phyloP scores from a whole-genome alignment of 2,113 vertebrate genomes.

The Thermophis baileyi region DNA sequence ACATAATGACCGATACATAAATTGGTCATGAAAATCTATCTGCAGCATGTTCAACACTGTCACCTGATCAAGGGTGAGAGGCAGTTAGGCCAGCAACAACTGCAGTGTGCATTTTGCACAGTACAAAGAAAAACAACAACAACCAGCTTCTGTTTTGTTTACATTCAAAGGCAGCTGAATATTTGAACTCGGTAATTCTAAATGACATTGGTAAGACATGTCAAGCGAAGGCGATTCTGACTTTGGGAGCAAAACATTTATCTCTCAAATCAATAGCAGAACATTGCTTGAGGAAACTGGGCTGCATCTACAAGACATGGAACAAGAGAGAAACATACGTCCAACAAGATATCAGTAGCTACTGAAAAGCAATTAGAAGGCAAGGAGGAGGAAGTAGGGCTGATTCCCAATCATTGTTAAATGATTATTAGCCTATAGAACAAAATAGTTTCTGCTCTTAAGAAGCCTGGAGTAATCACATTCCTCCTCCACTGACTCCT shows the following conservation, averaged over 20 bases:
- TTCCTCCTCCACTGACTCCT: not conserved
- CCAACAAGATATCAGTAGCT: not conserved
- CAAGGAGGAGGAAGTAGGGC: not conserved
- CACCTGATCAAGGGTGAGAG: not conserved
- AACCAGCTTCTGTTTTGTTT: not conserved
- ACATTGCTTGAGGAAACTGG: not conserved
- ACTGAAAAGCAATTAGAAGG: not conserved
- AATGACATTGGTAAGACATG: not conserved
- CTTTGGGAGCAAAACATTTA: not conserved
- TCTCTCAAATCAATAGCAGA: not conserved
- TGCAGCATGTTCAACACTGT: not conserved
- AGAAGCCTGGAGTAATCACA: not conserved
- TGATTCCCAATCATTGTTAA: not conserved
- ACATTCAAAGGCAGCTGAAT: not conserved
- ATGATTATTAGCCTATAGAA: not conserved
- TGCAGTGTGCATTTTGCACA: not conserved
- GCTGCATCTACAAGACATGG: not conserved
- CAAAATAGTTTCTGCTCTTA: not conserved
- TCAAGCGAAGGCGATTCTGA: not conserved
- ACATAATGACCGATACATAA: constrained; percentile 7
- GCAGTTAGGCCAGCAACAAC: not conserved
- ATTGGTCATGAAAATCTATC: constrained; percentile 14
- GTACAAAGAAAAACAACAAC: not conserved
- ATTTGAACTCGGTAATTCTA: not conserved
- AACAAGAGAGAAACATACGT: not conserved